A percentile compares a stretch with the other conserved stretches of the same genome.
Conservation (phyloP, 2,113 vertebrate species). For the Lota lota region DNA sequence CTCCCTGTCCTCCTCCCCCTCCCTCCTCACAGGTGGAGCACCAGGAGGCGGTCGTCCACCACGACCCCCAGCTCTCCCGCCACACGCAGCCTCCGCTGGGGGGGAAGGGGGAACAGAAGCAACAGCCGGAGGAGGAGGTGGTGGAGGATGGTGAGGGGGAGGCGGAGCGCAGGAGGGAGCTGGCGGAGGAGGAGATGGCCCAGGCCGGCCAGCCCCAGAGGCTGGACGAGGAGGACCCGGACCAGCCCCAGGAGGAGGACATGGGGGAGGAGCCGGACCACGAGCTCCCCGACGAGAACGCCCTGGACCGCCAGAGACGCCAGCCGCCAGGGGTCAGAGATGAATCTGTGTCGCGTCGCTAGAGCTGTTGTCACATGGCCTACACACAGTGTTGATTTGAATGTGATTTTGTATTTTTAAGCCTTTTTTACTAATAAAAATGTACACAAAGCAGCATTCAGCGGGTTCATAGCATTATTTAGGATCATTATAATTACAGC, state of each 20-base stretch:
- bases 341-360: not conserved
- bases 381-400: too few relatives aligned
- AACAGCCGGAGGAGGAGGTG: constrained; percentile 57
- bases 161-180: constrained; percentile 86
- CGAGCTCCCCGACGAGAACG: constrained; percentile 66
- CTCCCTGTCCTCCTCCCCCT: not conserved
- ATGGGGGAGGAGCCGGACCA: constrained; percentile 62
- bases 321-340: constrained; percentile 53
- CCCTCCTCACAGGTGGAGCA: constrained; percentile 28
- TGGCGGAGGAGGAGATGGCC: constrained; percentile 84
- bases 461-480: too few relatives aligned
- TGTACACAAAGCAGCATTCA: too few relatives aligned
- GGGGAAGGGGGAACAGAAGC: constrained; percentile 4
- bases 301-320: constrained; percentile 56
- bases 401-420: too few relatives aligned
- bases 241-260: constrained; percentile 60
- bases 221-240: constrained; percentile 75
- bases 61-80: constrained; percentile 27
- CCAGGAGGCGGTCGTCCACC: constrained; percentile 40
- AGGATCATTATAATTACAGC: too few relatives aligned
- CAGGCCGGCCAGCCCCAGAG: constrained; percentile 84
- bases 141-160: constrained; percentile 79
- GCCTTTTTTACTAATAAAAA: too few relatives aligned
- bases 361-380: not conserved
- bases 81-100: not conserved